Conservation (phyloP, 2,888 invertebrate species). For the Pseudeuparius sepicola region DNA sequence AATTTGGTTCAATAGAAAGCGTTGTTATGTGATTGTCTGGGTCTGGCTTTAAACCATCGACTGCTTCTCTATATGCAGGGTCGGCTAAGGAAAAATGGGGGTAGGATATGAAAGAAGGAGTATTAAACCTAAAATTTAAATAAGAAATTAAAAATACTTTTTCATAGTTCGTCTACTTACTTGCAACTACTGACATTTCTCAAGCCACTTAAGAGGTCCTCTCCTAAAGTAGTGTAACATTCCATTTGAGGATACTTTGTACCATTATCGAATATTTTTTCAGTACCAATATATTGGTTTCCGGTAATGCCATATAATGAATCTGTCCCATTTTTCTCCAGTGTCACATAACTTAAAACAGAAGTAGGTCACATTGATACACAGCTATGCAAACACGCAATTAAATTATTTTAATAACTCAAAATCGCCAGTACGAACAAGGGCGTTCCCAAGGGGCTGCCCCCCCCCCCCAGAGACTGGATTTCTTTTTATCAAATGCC, state of each 20-base stretch:
- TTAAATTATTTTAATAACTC: no score
- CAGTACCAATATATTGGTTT: conserved; percentile 46
- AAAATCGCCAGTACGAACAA: no score
- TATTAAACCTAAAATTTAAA: conserved; percentile 48
- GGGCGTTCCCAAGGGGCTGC: no score
- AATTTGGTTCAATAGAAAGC: conserved; percentile 60
- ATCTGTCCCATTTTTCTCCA: conserved; percentile 33
- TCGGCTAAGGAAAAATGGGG: conserved; percentile 76
- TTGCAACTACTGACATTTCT: conserved; percentile 62
- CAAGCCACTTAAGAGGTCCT: conserved; percentile 46
- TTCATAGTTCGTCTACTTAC: conserved; percentile 25
- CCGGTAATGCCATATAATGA: conserved; percentile 44
- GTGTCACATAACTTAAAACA: conserved; percentile 38
- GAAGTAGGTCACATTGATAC: no score
- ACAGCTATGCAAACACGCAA: no score
- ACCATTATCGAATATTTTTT: conserved; percentile 64
- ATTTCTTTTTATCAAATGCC: no score
- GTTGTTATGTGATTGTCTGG: conserved; percentile 54
- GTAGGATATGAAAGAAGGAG: conserved; percentile 73
- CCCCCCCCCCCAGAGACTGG: no score
- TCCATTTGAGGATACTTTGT: conserved; percentile 46
- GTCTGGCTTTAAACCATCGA: conserved; percentile 59
- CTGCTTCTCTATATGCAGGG: conserved; percentile 48
- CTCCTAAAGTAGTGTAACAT: conserved; percentile 50
- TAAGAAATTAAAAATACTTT: neutral